These are phyloP conservation scores for Lytechinus variegatus DNA, from an alignment of 35 echinoderm and acorn worm species.

Conservation along the genomic window DNA sequence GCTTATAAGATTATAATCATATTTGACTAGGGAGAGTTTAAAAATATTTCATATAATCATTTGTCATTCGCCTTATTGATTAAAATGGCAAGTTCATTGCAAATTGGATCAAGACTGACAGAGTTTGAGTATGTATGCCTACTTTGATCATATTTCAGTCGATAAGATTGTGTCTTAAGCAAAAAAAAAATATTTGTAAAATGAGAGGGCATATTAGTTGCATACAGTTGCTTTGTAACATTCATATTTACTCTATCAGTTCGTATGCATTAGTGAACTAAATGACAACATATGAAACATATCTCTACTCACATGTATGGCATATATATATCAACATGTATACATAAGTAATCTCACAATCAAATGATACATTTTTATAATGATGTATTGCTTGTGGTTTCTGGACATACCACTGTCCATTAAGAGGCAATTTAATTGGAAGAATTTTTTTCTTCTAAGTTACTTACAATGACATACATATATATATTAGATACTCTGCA, in stretches of 20 bases:
- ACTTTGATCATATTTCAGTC: neutral
- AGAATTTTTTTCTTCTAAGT: neutral
- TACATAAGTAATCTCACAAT: neutral
- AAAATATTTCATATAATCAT: neutral
- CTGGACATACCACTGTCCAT: neutral
- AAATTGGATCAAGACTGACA: neutral
- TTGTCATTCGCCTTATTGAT: neutral
- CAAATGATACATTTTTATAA: neutral
- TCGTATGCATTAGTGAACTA: neutral
- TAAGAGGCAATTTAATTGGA: neutral
- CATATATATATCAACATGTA: neutral
- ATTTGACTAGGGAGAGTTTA: neutral
- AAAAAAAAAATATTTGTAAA: too few species aligned
- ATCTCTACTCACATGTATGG: neutral
- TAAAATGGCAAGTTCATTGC: neutral
- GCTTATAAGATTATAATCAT: neutral
- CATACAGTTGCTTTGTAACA: neutral
- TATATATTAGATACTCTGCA: too few species aligned
- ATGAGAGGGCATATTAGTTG: neutral
- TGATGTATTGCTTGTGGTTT: neutral
- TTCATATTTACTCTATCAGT: neutral
- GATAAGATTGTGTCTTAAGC: neutral
- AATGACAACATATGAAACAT: neutral
- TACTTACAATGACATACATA: too few species aligned
- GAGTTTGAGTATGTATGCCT: too few species aligned